phyloP scores from a whole-genome alignment of 1,140 invertebrate genomes.

The Drosophila repleta region DNA sequence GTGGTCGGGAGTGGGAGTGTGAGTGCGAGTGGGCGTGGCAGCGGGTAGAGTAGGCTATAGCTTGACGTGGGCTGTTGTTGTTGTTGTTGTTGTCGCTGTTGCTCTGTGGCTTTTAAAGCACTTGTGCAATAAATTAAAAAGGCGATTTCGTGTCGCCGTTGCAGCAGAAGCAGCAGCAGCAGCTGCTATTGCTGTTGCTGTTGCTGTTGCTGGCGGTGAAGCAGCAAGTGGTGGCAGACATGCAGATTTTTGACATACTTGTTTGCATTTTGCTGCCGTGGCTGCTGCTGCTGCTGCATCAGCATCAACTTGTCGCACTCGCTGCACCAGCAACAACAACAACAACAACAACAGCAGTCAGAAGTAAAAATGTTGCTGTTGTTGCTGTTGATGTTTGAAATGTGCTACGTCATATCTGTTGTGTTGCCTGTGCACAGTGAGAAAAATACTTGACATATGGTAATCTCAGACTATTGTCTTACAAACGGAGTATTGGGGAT shows the following conservation, averaged over 20 bases:
- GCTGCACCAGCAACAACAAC: slow-evolving; percentile 31
- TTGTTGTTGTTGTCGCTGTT: slow-evolving; percentile 33
- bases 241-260: slow-evolving; percentile 82
- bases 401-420: slow-evolving; percentile 59
- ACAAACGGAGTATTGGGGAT: no score
- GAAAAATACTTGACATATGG: slow-evolving; percentile 13
- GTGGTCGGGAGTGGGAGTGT: not conserved
- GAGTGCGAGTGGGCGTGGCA: slow-evolving; percentile 21
- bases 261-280: slow-evolving; percentile 79
- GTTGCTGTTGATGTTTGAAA: slow-evolving; percentile 47
- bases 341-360: slow-evolving; percentile 11
- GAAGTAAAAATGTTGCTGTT: slow-evolving; percentile 30
- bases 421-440: slow-evolving; percentile 47
- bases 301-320: slow-evolving; percentile 58
- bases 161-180: no score
- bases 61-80: slow-evolving; percentile 55
- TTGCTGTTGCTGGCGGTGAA: slow-evolving; percentile 23
- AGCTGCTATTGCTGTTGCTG: slow-evolving; percentile 54
- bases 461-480: no score
- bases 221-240: slow-evolving; percentile 80
- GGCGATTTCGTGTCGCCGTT: slow-evolving; percentile 75
- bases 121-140: slow-evolving; percentile 82
- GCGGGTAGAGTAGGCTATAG: not conserved
- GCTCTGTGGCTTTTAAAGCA: slow-evolving; percentile 70
- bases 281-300: slow-evolving; percentile 55